Base-by-base conservation (phyloP, 2,888 invertebrate species). In the Leptopterna dolabrata region DNA sequence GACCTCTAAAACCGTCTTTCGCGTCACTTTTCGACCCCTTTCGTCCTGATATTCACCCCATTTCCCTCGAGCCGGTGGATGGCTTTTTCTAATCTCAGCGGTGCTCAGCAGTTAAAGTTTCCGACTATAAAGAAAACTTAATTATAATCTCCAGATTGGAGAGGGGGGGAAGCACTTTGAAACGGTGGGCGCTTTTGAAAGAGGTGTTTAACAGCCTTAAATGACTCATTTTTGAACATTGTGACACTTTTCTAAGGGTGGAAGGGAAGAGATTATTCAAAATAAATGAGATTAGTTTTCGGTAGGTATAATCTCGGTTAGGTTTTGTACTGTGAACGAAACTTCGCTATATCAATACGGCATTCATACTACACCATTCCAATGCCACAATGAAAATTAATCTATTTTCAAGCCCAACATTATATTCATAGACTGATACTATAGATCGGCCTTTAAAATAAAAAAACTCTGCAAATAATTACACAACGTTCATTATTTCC, bases 1-100 rank as follows among this genome's bases (percentile, higher is more conserved):
- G 70, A 24, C 47, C 27, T 36, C 45, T 83, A 83, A 70, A 83
- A 27, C 63, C 73, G n/a, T 36, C 36, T 41, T 41, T 73, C 19
- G 30, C 36, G 73, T 73, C 73, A 73, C 83, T 41, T 83, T 83
- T 36, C 36, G 13, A 63, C 30, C 70, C 81, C 81, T 55, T 27
- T 51, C n/a, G 45, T 55, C 29, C 29, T 51, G 45, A 78, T 55
- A 51, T 55, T 81, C 81, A 81, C 81, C 81, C 51, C 29, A 36
- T 45, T 36, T 30, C 9, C 24, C 83, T 41, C 19, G 55, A 19
- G 29, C 29, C 81, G 63, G 24, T 45, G 78, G 36, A 83, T 83
- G 71, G 83, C 14, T 70, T 70, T n/a, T 70, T 63, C 83, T 83
- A 83, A 83, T 83, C 83, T 83, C 83, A 41, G 16, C 19, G 24